Percentiles rank a stretch among this genome's conserved stretches.
These are phyloP conservation scores for Gonioctena quinquepunctata DNA, from an alignment of 1,140 invertebrate genomes.

Conservation along the genomic window DNA sequence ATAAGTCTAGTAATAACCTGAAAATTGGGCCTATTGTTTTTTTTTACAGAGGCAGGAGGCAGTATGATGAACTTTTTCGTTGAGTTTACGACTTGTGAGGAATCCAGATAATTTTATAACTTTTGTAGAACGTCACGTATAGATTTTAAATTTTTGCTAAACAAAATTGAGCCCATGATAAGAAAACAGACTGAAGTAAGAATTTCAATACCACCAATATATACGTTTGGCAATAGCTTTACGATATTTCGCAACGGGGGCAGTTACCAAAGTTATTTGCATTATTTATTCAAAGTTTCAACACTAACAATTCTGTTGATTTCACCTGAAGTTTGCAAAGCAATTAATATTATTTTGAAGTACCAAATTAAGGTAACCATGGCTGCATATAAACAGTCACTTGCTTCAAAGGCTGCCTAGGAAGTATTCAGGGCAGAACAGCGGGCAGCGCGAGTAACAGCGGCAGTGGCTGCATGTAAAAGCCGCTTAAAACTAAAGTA, in stretches of 20 bases:
- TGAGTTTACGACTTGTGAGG: background rate
- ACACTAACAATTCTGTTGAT: conserved; percentile 14
- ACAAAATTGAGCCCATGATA: conserved; percentile 19
- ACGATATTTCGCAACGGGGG: no score
- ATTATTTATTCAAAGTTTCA: conserved; percentile 21
- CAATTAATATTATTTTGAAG: conserved; percentile 13
- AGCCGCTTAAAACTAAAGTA: no score
- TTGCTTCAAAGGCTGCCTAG: no score
- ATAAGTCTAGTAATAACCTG: background rate
- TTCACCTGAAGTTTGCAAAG: conserved; percentile 14
- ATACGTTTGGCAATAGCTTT: background rate
- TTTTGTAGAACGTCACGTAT: conserved; percentile 15
- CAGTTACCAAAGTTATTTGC: background rate
- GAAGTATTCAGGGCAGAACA: no score
- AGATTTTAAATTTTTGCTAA: conserved; percentile 17
- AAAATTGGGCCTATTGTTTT: background rate
- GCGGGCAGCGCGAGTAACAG: no score
- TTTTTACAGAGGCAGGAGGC: background rate
- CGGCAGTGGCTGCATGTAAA: no score
- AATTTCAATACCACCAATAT: conserved; percentile 16
- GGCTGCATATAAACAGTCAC: no score
- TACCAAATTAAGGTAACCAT: conserved; percentile 12
- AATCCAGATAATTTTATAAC: conserved; percentile 7
- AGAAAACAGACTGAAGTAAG: conserved; percentile 6
- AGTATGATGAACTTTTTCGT: conserved; percentile 12